Base-by-base conservation (phyloP, 2,113 vertebrate genomes). In the Copsychus sechellarum region DNA sequence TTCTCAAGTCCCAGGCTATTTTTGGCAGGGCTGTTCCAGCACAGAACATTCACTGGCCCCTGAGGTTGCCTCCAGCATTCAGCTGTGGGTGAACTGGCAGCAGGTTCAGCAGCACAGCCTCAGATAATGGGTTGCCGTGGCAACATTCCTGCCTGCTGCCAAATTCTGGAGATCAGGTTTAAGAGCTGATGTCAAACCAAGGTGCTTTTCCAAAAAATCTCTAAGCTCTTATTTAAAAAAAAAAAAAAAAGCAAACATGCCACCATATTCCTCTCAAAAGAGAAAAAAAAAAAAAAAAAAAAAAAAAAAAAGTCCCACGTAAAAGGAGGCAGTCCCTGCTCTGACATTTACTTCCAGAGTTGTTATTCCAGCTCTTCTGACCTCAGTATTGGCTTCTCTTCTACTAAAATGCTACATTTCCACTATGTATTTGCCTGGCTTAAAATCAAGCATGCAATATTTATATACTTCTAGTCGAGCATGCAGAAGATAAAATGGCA, bases 111-210 rank as follows among this genome's bases (percentile, higher is more conserved):
- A 67, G 34, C 9, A 58, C 51, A 22, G 77, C 56, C 58, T 47
- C 13, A 56, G 91, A 88, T 79, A 61, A 93, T 29, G 58, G 50
- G 94, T 96, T 93, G 42, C 96, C n/a, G 20, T 81, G 86, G 92
- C 80, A 97, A 96, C 97, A 67, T 45, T 60, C 47, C 90, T 67
- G 73, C 90, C 84, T 85, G 65, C 90, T 93, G 87, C 88, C 92
- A 95, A 82, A 93, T 81, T 93, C 73, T 91, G 78, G 94, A 87
- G 81, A 77, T 92, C 54, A 42, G 64, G 34, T 87, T 94, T 86
- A 82, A 95, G 93, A 81, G 93, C 85, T 88, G 69, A 83, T 91
- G 83, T 91, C 81, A 51, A 93, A 96, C 54, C 66, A 71, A 91
- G 54, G 88, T 69, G 70, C 66, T 94, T 43, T 79, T 90, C 86